Conservation (phyloP, 2,797 vertebrate genomes). For the Spinibarbus caldwelli region DNA sequence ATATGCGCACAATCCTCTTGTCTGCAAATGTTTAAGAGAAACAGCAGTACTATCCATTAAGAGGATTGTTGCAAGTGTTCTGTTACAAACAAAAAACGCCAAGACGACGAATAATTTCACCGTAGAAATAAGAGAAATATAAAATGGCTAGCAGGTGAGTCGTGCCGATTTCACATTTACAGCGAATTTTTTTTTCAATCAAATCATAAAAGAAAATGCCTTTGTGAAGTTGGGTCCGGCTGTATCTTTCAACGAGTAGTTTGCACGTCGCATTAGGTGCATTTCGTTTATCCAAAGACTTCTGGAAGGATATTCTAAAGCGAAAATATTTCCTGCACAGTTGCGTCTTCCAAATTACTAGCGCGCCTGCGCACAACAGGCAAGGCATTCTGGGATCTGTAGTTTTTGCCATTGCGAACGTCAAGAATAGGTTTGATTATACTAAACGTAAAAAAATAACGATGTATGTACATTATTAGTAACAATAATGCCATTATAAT, state of each 20-base stretch:
- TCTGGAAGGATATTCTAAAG: not conserved
- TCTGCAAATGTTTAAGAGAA: constrained; percentile 36
- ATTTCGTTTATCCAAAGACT: not conserved
- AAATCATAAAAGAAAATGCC: not conserved
- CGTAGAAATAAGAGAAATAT: constrained; percentile 53
- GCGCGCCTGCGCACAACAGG: constrained; percentile 61
- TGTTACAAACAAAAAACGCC: constrained; percentile 47
- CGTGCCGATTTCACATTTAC: constrained; percentile 47
- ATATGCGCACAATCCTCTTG: constrained; percentile 3
- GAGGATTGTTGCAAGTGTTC: constrained; percentile 2
- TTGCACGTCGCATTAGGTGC: not conserved
- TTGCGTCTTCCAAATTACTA: constrained; percentile 67
- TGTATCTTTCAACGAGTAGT: not conserved
- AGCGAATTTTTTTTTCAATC: not conserved
- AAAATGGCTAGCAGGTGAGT: constrained; percentile 74
- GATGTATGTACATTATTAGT: not conserved
- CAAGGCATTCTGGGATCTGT: constrained; percentile 48
- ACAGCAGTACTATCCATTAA: not conserved
- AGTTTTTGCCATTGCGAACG: constrained; percentile 8
- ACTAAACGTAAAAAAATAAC: not conserved
- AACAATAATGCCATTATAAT: not conserved
- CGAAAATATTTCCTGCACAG: constrained; percentile 33
- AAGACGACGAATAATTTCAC: constrained; percentile 34
- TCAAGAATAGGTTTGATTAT: not conserved
- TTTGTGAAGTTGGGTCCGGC: not conserved